Percentiles rank a stretch among this genome's conserved stretches.
These are phyloP conservation scores for Thymelicus lineola DNA, from an alignment of 2,888 invertebrate genomes.

Conservation along the genomic window DNA sequence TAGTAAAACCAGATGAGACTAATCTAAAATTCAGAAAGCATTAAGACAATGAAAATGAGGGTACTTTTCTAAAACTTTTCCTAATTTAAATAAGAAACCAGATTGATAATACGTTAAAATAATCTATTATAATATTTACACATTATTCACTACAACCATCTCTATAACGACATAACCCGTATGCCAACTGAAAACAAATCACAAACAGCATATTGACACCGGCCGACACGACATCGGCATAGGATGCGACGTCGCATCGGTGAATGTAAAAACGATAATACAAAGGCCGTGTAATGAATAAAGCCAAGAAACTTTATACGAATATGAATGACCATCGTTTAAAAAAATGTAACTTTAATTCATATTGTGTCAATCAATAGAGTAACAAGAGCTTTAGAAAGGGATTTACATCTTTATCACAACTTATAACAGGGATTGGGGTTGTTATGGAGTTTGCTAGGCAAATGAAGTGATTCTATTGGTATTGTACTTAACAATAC, in stretches of 20 bases:
- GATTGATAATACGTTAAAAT: not conserved
- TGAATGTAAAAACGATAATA: not conserved
- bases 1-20: too few relatives aligned
- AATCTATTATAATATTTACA: not conserved
- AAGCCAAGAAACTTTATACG: constrained; percentile 14
- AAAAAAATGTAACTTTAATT: too few relatives aligned
- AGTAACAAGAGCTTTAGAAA: too few relatives aligned
- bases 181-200: constrained; percentile 22
- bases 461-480: too few relatives aligned
- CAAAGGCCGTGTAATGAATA: constrained; percentile 3
- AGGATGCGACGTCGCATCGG: constrained; percentile 4
- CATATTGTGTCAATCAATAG: too few relatives aligned
- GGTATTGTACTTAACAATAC: too few relatives aligned
- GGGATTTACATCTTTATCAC: too few relatives aligned
- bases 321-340: constrained; percentile 10
- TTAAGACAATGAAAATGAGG: too few relatives aligned
- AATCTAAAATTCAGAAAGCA: too few relatives aligned
- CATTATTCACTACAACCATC: constrained; percentile 10
- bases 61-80: too few relatives aligned
- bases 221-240: not conserved
- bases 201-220: not conserved
- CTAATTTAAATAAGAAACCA: not conserved
- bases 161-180: constrained; percentile 29
- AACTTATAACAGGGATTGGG: too few relatives aligned
- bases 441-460: too few relatives aligned